A percentile compares a stretch with the other conserved stretches of the same genome.
Evolutionary conservation across 2,888 invertebrate genomes (phyloP).

Genomic region (Sceliomorpha sp.): DNA sequence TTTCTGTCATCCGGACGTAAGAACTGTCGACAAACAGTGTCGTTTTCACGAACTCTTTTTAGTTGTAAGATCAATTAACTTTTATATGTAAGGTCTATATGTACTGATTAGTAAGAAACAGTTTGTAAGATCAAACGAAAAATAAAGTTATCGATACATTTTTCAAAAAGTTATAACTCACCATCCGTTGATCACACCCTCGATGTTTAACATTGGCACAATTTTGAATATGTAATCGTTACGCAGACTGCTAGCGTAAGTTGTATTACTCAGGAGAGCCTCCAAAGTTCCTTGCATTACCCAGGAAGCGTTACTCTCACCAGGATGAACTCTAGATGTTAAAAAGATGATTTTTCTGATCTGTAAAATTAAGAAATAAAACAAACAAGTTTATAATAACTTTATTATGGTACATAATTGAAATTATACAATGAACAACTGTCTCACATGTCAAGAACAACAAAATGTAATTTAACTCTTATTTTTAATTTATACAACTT

Average conservation of each 20-base stretch:
- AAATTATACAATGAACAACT: too few relatives aligned
- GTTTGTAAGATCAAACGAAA: slow-evolving; percentile 68
- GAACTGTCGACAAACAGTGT: slow-evolving; percentile 53
- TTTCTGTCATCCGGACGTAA: slow-evolving; percentile 76
- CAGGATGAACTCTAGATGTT: slow-evolving; percentile 91
- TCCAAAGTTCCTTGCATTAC: slow-evolving; percentile 91
- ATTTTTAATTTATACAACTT: too few relatives aligned
- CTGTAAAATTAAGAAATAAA: too few relatives aligned
- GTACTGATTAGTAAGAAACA: slow-evolving; percentile 64
- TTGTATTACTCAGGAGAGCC: slow-evolving; percentile 83
- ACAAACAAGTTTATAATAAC: too few relatives aligned
- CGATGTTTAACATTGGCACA: slow-evolving; percentile 93
- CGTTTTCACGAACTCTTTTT: slow-evolving; percentile 39
- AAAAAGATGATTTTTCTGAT: slow-evolving; percentile 87
- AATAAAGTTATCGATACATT: slow-evolving; percentile 71
- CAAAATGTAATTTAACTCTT: too few relatives aligned
- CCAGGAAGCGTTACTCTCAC: slow-evolving; percentile 94
- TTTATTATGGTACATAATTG: too few relatives aligned
- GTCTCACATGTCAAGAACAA: too few relatives aligned
- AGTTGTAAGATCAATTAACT: slow-evolving; percentile 46
- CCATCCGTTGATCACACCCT: slow-evolving; percentile 90
- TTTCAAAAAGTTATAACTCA: slow-evolving; percentile 45
- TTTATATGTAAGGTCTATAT: slow-evolving; percentile 60
- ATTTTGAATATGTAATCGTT: slow-evolving; percentile 91
- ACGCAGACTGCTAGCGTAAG: slow-evolving; percentile 83